Conservation (phyloP, 2,888 invertebrate species). For the Spisula solida region DNA sequence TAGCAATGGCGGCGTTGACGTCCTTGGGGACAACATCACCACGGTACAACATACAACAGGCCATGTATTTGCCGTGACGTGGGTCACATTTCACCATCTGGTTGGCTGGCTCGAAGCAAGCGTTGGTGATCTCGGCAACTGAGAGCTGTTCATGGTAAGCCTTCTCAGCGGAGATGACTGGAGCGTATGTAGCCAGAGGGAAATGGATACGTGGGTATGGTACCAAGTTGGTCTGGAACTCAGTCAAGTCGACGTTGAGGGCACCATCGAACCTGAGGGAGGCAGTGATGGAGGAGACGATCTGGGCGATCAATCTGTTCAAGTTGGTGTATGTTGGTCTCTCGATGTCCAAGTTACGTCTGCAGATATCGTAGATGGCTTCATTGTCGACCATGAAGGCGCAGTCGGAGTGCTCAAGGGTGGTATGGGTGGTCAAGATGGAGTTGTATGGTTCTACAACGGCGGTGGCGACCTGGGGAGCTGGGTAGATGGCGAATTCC, state of each 20-base stretch:
- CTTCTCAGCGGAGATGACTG: conserved; percentile 97
- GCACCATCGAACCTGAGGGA: conserved; percentile 82
- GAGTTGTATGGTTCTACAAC: conserved; percentile 86
- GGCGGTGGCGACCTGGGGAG: conserved; percentile 85
- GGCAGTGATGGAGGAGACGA: conserved; percentile 88
- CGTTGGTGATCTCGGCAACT: conserved; percentile 88
- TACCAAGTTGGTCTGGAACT: conserved; percentile 88
- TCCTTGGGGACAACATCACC: conserved; percentile 90
- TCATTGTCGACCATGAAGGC: conserved; percentile 97
- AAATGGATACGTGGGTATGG: conserved; percentile 92
- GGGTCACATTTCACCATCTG: conserved; percentile 94
- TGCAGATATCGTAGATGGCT: conserved; percentile 89
- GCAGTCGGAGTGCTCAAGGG: conserved; percentile 85
- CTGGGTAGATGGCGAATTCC: conserved; percentile 85
- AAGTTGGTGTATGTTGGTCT: conserved; percentile 92
- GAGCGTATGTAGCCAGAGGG: conserved; percentile 94
- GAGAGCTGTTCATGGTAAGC: conserved; percentile 93
- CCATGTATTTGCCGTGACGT: conserved; percentile 91
- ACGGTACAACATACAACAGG: conserved; percentile 97
- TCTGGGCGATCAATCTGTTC: conserved; percentile 93
- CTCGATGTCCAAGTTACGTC: conserved; percentile 92
- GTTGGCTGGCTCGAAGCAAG: conserved; percentile 94
- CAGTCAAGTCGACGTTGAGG: conserved; percentile 88
- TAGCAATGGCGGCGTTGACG: conserved; percentile 84
- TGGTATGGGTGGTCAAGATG: conserved; percentile 85